Percentiles rank a stretch among this genome's conserved stretches.
Conservation (phyloP, 2,797 vertebrate species). For the Poecilia velifera region DNA sequence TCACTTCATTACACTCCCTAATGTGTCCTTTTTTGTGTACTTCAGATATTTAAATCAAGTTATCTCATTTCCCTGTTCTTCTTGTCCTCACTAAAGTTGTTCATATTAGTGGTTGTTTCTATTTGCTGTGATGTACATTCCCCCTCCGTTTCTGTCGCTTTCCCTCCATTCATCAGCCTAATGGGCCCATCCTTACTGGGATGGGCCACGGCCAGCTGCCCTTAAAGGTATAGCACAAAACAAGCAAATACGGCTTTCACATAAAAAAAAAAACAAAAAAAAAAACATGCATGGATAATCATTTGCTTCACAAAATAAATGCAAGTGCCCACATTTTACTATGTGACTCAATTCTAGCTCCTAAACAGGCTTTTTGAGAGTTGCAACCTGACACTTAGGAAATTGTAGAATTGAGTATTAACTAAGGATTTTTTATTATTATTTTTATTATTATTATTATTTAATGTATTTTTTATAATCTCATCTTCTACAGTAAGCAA, state of each 20-base stretch:
- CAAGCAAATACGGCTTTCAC: slow-evolving; percentile 52
- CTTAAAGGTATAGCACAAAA: slow-evolving; percentile 75
- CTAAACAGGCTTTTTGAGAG: not conserved
- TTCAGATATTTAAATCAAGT: slow-evolving; percentile 10
- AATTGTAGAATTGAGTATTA: not conserved
- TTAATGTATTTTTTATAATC: not conserved
- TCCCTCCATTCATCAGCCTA: slow-evolving; percentile 67
- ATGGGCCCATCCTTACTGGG: slow-evolving; percentile 75
- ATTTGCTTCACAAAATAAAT: not conserved
- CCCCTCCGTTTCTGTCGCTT: slow-evolving; percentile 10
- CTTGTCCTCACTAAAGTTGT: slow-evolving; percentile 44
- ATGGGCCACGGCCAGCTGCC: slow-evolving; percentile 68
- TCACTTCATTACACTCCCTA: slow-evolving; percentile 19
- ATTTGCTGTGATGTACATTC: slow-evolving; percentile 23
- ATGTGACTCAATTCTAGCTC: not conserved
- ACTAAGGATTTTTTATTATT: not conserved
- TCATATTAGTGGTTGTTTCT: slow-evolving; percentile 21
- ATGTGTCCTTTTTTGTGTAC: slow-evolving; percentile 14
- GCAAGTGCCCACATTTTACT: not conserved
- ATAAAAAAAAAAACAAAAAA: slow-evolving; percentile 21
- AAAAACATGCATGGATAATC: not conserved
- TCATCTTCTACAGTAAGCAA: not conserved
- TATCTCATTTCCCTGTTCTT: slow-evolving; percentile 28
- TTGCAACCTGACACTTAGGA: not conserved
- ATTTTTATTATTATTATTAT: no score